Base-by-base conservation (phyloP, 2,797 vertebrate species). In the Pseudotriccus pelzelni region DNA sequence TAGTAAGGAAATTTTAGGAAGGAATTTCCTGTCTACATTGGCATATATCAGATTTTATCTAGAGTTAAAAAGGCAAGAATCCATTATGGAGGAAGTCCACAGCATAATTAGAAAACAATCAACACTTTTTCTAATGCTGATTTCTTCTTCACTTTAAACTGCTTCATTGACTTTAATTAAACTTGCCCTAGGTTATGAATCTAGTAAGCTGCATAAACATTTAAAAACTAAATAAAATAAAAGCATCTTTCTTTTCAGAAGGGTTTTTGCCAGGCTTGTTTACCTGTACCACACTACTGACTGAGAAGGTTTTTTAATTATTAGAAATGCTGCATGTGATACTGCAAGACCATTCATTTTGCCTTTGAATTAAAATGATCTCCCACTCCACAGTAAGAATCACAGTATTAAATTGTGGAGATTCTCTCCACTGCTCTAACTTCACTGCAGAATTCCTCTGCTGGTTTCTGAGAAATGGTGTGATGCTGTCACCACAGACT, bases 161-260 rank as follows among this genome's bases (percentile, higher is more conserved):
- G 97, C 97, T 98, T 97, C 97, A 97, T 97, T 98, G 97, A 97
- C 95, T 98, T 98, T 97, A 98, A 98, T 98, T 98, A 98, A 98
- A 98, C 97, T 97, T 97, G 97, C 97, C 97, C 97, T 97, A 94
- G 97, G 97, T 97, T 97, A 97, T 95, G 96, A 97, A 97, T 90
- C 95, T 94, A 96, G 94, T 87, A 97, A 97, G 96, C 95, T 96
- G 92, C 92, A 96, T 90, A 93, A 97, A 94, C 86, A 91, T 94
- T 96, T 95, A 83, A 83, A 95, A 94, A 90, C 84, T 66, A 96
- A 95, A 94, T 90, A 72, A 97, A 97, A 96, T 91, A 90, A 79
- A 92, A 56, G 23, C 44, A 86, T 81, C 89, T 97, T 97, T 96
- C 79, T 96, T 96, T 93, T 98, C 92, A 95, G 85, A 91, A 96